These are phyloP conservation scores for Lamellibrachia satsuma DNA, from an alignment of 2,888 invertebrate species.

Conservation along the genomic window DNA sequence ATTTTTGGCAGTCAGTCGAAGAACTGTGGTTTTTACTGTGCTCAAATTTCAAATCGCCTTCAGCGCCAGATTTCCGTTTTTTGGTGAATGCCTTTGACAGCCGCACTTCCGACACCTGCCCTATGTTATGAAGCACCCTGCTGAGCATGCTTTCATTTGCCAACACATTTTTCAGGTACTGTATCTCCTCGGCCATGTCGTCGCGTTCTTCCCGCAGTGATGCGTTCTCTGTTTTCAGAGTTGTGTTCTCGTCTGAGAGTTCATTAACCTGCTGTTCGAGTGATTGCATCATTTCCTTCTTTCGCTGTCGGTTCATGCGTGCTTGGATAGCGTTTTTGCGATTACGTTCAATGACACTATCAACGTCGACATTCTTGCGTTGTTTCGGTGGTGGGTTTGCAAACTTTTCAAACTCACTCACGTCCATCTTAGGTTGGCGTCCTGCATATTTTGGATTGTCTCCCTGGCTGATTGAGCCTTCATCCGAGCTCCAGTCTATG, in stretches of 20 bases:
- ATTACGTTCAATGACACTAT: not conserved
- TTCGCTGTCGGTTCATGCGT: constrained; percentile 31
- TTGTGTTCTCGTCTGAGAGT: constrained; percentile 14
- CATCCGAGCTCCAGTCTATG: not conserved
- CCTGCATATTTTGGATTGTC: not conserved
- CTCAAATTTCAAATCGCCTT: not conserved
- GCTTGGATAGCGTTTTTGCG: constrained; percentile 28
- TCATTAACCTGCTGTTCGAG: constrained; percentile 24
- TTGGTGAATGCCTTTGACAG: constrained; percentile 20
- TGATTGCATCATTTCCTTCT: constrained; percentile 28
- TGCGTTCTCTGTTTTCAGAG: not conserved
- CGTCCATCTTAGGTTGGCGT: not conserved
- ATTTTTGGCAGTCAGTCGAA: not conserved
- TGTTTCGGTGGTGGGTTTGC: not conserved
- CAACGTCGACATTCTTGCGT: not conserved
- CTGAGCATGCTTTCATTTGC: constrained; percentile 26
- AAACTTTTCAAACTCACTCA: constrained; percentile 7
- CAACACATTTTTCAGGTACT: constrained; percentile 25
- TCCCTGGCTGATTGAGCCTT: not conserved
- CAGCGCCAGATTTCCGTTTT: not conserved
- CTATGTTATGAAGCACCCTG: constrained; percentile 21
- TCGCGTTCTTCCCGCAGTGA: not conserved
- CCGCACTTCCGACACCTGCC: not conserved
- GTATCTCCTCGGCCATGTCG: constrained; percentile 26
- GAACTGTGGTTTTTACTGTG: not conserved